Evolutionary conservation across 1,140 invertebrate genomes (phyloP).

Genomic region (Eufriesea mexicana): DNA sequence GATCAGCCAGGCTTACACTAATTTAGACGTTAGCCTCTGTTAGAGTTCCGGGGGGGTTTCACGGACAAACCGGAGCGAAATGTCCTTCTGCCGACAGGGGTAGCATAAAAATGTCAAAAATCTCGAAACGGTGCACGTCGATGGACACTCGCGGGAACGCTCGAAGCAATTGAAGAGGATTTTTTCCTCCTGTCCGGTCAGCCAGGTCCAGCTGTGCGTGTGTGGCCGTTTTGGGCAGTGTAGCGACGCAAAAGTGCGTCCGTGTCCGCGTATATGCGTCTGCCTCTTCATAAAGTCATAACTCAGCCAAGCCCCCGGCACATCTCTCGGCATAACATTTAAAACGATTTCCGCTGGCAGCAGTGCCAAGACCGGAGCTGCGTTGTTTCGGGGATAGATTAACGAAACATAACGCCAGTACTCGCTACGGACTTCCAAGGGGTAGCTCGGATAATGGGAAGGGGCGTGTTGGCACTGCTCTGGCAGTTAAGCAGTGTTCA

Average conservation of each 20-base stretch:
- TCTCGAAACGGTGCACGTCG: conserved; percentile 14
- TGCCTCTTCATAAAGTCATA: conserved; percentile 81
- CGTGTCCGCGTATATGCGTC: conserved; percentile 66
- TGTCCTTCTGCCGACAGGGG: background rate
- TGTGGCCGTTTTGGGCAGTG: background rate
- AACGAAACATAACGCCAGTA: conserved; percentile 81
- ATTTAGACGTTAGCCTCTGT: background rate
- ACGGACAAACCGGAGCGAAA: background rate
- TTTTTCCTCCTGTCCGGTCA: conserved; percentile 31
- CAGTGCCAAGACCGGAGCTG: conserved; percentile 80
- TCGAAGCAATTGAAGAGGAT: conserved; percentile 37
- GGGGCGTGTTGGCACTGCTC: conserved; percentile 79
- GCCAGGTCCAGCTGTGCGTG: background rate
- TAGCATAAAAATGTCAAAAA: conserved; percentile 39
- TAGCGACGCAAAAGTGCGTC: conserved; percentile 56
- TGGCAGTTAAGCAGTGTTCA: conserved; percentile 79
- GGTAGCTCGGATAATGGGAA: conserved; percentile 77
- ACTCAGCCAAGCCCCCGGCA: conserved; percentile 76
- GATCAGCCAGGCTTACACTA: background rate
- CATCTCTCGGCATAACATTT: conserved; percentile 81
- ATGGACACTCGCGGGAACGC: conserved; percentile 6
- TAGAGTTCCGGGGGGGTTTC: no score
- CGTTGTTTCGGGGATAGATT: conserved; percentile 82
- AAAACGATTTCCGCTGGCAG: conserved; percentile 82
- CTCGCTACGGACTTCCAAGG: conserved; percentile 78